Base-by-base conservation (phyloP, 2,113 vertebrate species). In the Rhagologus leucostigma region DNA sequence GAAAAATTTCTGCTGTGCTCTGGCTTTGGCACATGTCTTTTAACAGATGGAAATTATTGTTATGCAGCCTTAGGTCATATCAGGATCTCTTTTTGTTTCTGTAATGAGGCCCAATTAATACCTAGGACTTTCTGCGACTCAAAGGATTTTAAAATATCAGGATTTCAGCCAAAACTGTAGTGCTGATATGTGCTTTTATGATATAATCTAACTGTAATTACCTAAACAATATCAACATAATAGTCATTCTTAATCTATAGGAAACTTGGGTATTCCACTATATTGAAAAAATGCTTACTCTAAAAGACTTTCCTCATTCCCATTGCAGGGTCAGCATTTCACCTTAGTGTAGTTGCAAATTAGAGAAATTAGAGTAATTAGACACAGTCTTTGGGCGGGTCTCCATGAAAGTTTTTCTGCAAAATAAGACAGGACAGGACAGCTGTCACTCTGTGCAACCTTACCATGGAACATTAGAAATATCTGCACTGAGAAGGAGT, bases 31-130 rank as follows among this genome's bases (percentile, higher is more conserved):
- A 88, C 26, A 14, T 46, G 44, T 70, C 88, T 93, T 92, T 80
- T 94, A 96, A 88, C 89, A 95, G 92, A 96, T 95, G 91, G 84
- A 96, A 95, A 92, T 88, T 86, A 92, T 69, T 92, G 77, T 89
- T 93, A 74, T 93, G 67, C 56, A 90, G 91, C 88, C 68, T 87
- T 52, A 95, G 93, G 71, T 93, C 84, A 90, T 67, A 95, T 37
- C 65, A 76, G 42, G 59, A 95, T 92, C 70, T 88, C 57, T 88
- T 87, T 84, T 93, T 69, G 73, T 78, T 93, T 83, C 91, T 86
- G 29, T 94, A 93, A 93, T 79, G 67, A 96, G 77, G 32, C 47
- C 52, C 23, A 90, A 95, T 94, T 97, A 96, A 97, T 94, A 88
- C 55, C 70, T 62, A 93, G 70, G 69, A 70, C 56, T 87, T 92